A percentile compares a stretch with the other conserved stretches of the same genome.
These are phyloP conservation scores for Acrocephalus scirpaceus DNA, from an alignment of 2,797 vertebrate species.

Conservation along the genomic window DNA sequence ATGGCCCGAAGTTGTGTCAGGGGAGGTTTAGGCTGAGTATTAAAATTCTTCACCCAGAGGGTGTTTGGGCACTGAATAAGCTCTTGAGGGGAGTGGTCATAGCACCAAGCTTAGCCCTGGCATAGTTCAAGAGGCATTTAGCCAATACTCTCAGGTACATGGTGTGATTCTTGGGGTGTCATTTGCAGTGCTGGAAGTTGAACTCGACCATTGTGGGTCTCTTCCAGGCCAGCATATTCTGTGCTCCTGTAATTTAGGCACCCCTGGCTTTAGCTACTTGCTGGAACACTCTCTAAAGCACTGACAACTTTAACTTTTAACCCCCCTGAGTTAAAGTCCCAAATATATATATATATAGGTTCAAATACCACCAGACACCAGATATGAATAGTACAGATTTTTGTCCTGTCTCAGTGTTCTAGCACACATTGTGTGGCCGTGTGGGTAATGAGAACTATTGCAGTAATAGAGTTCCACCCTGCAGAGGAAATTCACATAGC, in stretches of 20 bases:
- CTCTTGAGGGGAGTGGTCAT: not conserved
- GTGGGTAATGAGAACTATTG: not conserved
- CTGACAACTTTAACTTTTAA: not conserved
- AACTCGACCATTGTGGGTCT: not conserved
- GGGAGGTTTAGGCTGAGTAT: not conserved
- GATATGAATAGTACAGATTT: not conserved
- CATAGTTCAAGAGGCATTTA: not conserved
- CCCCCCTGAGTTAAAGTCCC: not conserved
- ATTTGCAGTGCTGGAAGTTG: not conserved
- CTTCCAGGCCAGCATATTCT: not conserved
- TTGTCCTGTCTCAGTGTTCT: not conserved
- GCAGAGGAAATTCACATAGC: not conserved
- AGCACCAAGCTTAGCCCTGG: not conserved
- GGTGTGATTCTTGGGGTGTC: not conserved
- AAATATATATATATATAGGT: not conserved
- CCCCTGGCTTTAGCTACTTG: not conserved
- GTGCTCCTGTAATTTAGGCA: not conserved
- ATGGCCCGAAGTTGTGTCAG: not conserved
- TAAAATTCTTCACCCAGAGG: not conserved
- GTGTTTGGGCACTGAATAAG: not conserved
- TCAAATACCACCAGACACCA: not conserved
- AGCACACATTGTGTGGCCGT: not conserved
- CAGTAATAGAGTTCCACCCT: not conserved
- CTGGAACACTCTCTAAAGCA: not conserved
- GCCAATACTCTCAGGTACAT: not conserved